Percentiles rank a stretch among this genome's conserved stretches.
Evolutionary conservation across 2,888 invertebrate species (phyloP).

Genomic region (Rhagium mordax): DNA sequence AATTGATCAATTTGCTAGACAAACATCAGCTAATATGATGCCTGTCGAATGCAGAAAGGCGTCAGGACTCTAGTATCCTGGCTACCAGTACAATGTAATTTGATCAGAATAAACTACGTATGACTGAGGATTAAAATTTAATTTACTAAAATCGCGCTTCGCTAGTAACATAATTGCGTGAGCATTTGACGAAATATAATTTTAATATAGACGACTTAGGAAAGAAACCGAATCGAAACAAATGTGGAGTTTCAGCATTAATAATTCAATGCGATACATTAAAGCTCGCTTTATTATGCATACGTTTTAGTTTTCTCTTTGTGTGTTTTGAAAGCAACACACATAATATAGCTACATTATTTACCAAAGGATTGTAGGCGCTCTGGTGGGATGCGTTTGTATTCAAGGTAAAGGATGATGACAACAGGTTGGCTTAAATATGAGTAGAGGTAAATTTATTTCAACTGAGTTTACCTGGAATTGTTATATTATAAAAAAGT

Average conservation of each 20-base stretch:
- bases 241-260: not conserved
- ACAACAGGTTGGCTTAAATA: not conserved
- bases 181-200: not conserved
- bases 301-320: conserved; percentile 1
- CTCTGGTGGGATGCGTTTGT: not conserved
- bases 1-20: no score
- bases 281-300: conserved; percentile 18
- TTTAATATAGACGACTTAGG: not conserved
- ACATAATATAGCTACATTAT: conserved; percentile 1
- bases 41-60: no score
- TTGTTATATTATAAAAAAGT: no score
- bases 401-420: not conserved
- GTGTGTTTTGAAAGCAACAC: not conserved
- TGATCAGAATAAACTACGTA: no score
- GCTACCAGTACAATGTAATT: no score
- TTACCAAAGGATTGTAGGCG: not conserved
- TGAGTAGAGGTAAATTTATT: no score
- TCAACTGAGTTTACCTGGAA: no score
- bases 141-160: no score
- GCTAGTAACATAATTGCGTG: not conserved
- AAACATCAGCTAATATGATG: no score
- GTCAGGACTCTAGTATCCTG: no score
- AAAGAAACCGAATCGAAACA: conserved; percentile 14
- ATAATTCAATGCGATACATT: conserved; percentile 13
- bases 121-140: no score